A percentile compares a stretch with the other conserved stretches of the same genome.
These are phyloP conservation scores for Falcunculus frontatus DNA, from an alignment of 2,113 vertebrate species.

Conservation along the genomic window DNA sequence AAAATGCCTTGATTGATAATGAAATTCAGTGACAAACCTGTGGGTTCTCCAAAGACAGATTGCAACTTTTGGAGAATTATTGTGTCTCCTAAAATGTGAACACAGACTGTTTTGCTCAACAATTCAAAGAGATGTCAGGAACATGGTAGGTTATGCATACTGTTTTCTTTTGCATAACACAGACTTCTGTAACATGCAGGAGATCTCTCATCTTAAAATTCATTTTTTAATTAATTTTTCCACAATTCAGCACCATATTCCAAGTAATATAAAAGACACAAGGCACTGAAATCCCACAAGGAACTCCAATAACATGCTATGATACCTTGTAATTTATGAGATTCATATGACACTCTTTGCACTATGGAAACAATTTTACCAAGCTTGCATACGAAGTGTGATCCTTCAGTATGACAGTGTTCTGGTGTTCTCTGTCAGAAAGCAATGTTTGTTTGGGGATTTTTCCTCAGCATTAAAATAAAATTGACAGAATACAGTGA, in stretches of 20 bases:
- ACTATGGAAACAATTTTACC: neutral
- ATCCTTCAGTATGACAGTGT: neutral
- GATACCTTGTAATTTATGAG: neutral
- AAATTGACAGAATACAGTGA: neutral
- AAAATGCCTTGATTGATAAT: neutral
- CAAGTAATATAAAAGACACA: neutral
- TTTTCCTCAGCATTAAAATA: slow-evolving; percentile 33
- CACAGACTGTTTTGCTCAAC: slow-evolving; percentile 25
- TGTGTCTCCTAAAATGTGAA: neutral
- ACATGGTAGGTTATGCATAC: neutral
- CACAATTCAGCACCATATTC: neutral
- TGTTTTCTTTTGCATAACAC: neutral
- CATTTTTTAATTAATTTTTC: neutral
- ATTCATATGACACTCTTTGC: neutral
- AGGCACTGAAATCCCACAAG: neutral
- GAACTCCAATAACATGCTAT: neutral
- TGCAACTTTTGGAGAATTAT: slow-evolving; percentile 24
- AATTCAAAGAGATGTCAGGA: slow-evolving; percentile 36
- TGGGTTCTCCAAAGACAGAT: slow-evolving; percentile 18
- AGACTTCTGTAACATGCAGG: neutral
- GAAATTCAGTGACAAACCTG: slow-evolving; percentile 38
- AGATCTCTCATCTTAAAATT: neutral
- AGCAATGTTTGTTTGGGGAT: neutral
- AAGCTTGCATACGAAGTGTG: neutral
- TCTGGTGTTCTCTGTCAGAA: neutral